Conservation (phyloP, 2,113 vertebrate species). For the Mungos mungo region DNA sequence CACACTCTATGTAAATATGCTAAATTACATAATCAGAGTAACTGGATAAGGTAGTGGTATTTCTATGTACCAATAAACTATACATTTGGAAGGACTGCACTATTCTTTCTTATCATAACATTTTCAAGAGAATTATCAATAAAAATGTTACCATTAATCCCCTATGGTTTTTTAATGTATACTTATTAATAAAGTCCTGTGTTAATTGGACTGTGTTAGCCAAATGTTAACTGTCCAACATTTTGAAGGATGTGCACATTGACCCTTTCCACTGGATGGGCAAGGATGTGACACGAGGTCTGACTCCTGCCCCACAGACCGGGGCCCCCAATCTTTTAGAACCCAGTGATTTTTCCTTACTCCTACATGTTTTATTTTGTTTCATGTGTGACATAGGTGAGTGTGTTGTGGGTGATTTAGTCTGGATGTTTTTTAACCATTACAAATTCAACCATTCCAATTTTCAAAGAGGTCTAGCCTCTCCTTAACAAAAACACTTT, state of each 20-base stretch:
- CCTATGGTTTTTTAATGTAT: not conserved
- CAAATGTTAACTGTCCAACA: not conserved
- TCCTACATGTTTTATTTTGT: not conserved
- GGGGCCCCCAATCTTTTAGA: not conserved
- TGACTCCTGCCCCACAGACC: rapidly evolving
- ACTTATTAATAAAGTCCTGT: not conserved
- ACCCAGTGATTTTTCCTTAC: not conserved
- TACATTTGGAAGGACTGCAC: not conserved
- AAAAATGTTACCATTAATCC: not conserved
- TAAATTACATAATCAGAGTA: not conserved
- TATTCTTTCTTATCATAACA: not conserved
- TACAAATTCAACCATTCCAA: not conserved
- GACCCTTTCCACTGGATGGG: rapidly evolving
- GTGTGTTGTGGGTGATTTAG: not conserved
- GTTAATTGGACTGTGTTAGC: no score
- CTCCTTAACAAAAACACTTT: not conserved
- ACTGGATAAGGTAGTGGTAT: slow-evolving; percentile 7
- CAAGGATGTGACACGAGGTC: not conserved
- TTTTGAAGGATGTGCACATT: not conserved
- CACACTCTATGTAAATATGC: slow-evolving; percentile 59
- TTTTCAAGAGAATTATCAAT: not conserved
- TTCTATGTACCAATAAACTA: not conserved
- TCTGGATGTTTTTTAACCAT: not conserved
- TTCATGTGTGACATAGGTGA: not conserved
- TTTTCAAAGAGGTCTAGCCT: not conserved